These are phyloP conservation scores for Drosophila baimaii DNA, from an alignment of 1,140 invertebrate species.

Conservation along the genomic window DNA sequence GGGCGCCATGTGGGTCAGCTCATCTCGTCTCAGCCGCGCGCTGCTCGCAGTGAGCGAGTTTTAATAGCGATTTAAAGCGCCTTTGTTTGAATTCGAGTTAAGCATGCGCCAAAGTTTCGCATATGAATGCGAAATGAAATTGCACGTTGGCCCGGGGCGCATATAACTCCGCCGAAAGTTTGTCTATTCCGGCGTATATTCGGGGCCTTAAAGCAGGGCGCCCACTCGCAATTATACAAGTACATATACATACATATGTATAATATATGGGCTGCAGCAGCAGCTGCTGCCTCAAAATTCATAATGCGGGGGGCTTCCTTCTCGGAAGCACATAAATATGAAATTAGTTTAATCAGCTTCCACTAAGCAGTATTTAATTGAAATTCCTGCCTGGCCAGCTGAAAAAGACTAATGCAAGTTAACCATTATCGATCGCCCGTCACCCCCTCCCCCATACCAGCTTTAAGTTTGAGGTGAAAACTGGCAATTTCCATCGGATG, in stretches of 20 bases:
- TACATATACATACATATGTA: conserved; percentile 1
- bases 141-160: conserved; percentile 51
- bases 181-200: conserved; percentile 33
- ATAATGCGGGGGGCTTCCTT: neutral
- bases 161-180: conserved; percentile 55
- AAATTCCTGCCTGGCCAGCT: conserved; percentile 6
- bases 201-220: conserved; percentile 12
- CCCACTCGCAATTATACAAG: conserved; percentile 16
- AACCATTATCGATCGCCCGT: conserved; percentile 9
- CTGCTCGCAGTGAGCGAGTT: conserved; percentile 51
- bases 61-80: conserved; percentile 74
- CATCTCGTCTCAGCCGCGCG: conserved; percentile 18
- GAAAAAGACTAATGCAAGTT: neutral
- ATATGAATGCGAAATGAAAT: conserved; percentile 71
- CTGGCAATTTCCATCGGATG: neutral
- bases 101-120: conserved; percentile 61
- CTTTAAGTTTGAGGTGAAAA: neutral
- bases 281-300: conserved; percentile 20
- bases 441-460: neutral
- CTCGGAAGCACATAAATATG: conserved; percentile 17
- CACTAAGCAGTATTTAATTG: conserved; percentile 23
- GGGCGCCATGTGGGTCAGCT: conserved; percentile 51
- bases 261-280: conserved; percentile 1
- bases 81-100: conserved; percentile 64
- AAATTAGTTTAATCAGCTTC: conserved; percentile 37